Base-by-base conservation (phyloP, 2,888 invertebrate genomes). In the Torymus aiolomorphi region DNA sequence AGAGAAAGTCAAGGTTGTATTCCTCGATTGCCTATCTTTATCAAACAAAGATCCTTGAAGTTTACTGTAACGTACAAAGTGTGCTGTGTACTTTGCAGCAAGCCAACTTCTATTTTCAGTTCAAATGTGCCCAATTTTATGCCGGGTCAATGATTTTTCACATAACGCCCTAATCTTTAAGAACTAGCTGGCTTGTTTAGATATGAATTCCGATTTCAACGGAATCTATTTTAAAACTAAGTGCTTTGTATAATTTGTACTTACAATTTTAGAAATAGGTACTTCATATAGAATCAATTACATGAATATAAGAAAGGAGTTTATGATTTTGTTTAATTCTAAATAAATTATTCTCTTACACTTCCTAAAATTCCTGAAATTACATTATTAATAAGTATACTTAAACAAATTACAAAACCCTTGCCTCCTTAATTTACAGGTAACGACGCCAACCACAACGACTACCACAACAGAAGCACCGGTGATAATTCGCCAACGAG, bases 401-500 rank as follows among this genome's bases (percentile, higher is more conserved):
- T 42, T 10, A 42, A 42, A 10, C 42, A 42, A 42, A 42, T 42
- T 42, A 42, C 42, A 42, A 42, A 42, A 42, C 1, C 42, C 42
- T 42, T 42, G 8, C 42, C 42, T 42, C 42, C 42, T 42, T 42
- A 42, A 42, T 42, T 42, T 8, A 42, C 42, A 61, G 49, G 57
- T 61, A 10, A 57, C 78, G 1, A 78, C 75, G 14, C 16, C 70
- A 13, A 69, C 67, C 2, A 69, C 83, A 10, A 84, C 85, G 0
- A 80, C 78, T 0, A 86, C 88, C 1, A 88, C 87, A 0, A 87
- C 88, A 4, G 82, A 81, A 24, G 83, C 85, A 1, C 84, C 88
- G 0, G 85, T 88, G 2, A 83, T 86, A 61, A 87, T 87, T 66
- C 87, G 89, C 13, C 89, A 89, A 49, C 86, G 87, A 59, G 84